Percentiles rank a stretch among this genome's conserved stretches.
These are phyloP conservation scores for Coleophora deauratella DNA, from an alignment of 2,888 invertebrate species.

Conservation along the genomic window DNA sequence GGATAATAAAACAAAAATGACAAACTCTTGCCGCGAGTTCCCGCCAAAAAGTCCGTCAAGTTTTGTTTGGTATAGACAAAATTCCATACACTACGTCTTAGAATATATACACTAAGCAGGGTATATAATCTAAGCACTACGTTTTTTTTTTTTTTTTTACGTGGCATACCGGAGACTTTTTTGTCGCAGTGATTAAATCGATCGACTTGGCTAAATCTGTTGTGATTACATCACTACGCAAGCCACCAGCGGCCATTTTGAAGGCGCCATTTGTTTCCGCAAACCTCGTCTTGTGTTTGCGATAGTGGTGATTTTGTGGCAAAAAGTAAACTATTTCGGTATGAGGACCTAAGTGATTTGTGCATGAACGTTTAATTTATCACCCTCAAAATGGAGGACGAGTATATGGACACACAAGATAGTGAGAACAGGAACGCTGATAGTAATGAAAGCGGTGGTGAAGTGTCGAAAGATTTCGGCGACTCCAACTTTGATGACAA, in stretches of 20 bases:
- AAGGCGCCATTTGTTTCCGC: conserved; percentile 37
- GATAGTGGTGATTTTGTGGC: conserved; percentile 10
- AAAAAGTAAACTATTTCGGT: conserved; percentile 28
- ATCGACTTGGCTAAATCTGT: no score
- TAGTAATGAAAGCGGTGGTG: conserved; percentile 28
- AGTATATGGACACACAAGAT: conserved; percentile 58
- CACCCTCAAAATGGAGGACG: conserved; percentile 49
- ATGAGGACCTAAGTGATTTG: conserved; percentile 47
- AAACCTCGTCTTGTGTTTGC: conserved; percentile 14
- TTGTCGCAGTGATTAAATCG: no score
- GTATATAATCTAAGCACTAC: no score
- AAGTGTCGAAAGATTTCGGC: conserved; percentile 49
- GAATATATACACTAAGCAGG: no score
- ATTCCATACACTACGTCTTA: no score
- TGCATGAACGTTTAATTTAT: conserved; percentile 12
- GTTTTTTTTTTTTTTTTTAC: no score
- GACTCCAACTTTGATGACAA: conserved; percentile 52
- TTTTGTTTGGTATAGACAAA: no score
- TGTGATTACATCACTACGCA: no score
- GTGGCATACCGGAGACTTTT: no score
- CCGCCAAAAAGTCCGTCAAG: no score
- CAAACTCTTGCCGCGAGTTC: no score
- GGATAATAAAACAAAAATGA: no score
- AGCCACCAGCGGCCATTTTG: conserved; percentile 52
- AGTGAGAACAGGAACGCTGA: conserved; percentile 23